Base-by-base conservation (phyloP, 2,888 invertebrate genomes). In the Athrips mouffetella region DNA sequence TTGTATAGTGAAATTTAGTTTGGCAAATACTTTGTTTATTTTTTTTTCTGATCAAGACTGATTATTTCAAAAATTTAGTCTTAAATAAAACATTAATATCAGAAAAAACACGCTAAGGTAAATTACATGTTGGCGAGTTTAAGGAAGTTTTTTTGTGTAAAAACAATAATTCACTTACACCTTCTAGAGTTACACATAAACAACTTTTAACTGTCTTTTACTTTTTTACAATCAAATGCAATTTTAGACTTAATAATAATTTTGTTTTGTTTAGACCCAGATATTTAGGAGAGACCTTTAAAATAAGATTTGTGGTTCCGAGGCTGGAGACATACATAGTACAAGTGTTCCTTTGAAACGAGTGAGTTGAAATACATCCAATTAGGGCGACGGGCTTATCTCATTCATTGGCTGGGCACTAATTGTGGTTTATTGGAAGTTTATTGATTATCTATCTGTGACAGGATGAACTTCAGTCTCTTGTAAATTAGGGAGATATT, bases 261-360 rank as follows among this genome's bases (percentile, higher is more conserved):
- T 67, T 70, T 71, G 70, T 73, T 64, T 68, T 64, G 60, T 61
- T 52, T 70, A 67, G 73, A 73, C 71, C 63, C 59, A 73, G 68
- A 65, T 65, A 56, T 66, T 62, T 70, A 63, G 55, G 64, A 55
- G 64, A 63, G 51, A 59, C 62, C 21, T 58, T 60, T 62, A 60
- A 60, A 65, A 63, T 72, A 59, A 64, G 70, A 71, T 67, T 72
- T 65, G 65, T 61, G 61, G 62, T 63, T 58, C 62, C 57, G 66
- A 63, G 55, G 61, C 65, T 51, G 65, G 60, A 62, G 63, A 66
- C 59, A 63, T 54, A 66, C 59, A 63, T 54, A 52, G 53, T 53
- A 48, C 65, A 57, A 57, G 60, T 54, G 49, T 52, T 33, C 23
- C 11, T 63, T 52, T 49, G 51, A 54, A 49, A 62, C 62, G 63